These are phyloP conservation scores for Dicranocentrus wangi DNA, from an alignment of 2,888 invertebrate genomes.

Conservation along the genomic window DNA sequence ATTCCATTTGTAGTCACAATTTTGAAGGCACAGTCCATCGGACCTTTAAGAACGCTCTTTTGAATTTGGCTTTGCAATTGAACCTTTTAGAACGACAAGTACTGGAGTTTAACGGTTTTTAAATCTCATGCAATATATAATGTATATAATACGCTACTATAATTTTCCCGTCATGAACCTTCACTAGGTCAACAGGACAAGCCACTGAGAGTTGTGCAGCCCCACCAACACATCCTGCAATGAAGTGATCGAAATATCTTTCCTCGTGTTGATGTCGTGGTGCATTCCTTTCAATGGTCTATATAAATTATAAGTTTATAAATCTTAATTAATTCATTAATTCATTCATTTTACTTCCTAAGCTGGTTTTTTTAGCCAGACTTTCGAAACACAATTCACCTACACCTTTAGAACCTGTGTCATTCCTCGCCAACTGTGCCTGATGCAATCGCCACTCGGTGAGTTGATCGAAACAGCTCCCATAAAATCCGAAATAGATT, in stretches of 20 bases:
- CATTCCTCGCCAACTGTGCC: background rate
- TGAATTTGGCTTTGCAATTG: conserved; percentile 78
- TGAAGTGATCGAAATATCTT: conserved; percentile 76
- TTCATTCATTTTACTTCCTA: background rate
- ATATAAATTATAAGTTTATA: no score
- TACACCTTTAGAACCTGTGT: background rate
- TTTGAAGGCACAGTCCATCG: conserved; percentile 76
- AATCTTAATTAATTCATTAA: conserved; percentile 10
- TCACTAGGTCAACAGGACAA: conserved; percentile 82
- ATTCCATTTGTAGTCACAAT: conserved; percentile 78
- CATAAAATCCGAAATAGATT: conserved; percentile 82
- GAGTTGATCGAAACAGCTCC: conserved; percentile 75
- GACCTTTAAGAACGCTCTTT: conserved; percentile 75
- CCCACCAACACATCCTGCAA: conserved; percentile 80
- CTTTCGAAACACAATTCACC: background rate
- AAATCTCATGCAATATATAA: no score
- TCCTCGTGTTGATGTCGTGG: no score
- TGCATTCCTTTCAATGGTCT: no score
- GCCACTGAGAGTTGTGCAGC: conserved; percentile 78
- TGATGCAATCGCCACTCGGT: conserved; percentile 11
- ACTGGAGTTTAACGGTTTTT: no score
- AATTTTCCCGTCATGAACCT: no score
- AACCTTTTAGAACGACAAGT: no score
- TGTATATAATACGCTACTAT: no score
- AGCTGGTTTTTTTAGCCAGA: background rate